Percentiles rank a stretch among this genome's conserved stretches.
Conservation (phyloP, 1,140 invertebrate species). For the Acyrthosiphon pisum region DNA sequence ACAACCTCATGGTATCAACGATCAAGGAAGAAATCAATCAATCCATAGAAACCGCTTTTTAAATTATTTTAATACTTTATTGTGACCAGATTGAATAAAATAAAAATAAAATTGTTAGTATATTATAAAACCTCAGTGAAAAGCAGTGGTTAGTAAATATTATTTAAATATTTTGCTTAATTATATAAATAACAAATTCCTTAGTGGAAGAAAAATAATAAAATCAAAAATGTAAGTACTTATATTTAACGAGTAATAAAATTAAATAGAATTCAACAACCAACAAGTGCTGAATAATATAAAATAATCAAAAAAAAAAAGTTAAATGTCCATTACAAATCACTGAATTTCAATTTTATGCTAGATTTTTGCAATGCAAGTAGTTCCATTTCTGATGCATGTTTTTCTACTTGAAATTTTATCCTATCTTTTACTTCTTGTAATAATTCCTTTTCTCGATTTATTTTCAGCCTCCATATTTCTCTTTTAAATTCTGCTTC, state of each 20-base stretch:
- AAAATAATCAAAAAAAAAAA: not conserved
- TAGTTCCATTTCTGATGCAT: not conserved
- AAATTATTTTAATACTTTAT: not conserved
- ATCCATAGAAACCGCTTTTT: constrained; percentile 24
- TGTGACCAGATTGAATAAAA: not conserved
- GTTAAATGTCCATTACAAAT: no score
- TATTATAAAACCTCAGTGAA: not conserved
- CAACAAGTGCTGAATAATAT: not conserved
- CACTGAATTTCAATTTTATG: not conserved
- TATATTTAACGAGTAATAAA: no score
- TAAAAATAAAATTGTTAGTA: no score
- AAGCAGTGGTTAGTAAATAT: not conserved
- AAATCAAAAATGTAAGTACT: no score
- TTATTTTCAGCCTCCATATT: not conserved
- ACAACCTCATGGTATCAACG: not conserved
- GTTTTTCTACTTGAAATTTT: not conserved
- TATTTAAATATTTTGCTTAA: not conserved
- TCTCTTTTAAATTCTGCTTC: not conserved
- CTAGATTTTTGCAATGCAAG: not conserved
- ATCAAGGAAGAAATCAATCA: not conserved
- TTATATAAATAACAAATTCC: no score
- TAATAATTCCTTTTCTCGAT: not conserved
- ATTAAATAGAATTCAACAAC: not conserved
- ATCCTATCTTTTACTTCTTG: not conserved
- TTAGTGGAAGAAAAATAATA: no score